Evolutionary conservation across 2,113 vertebrate genomes (phyloP), one percentile per base, ranked within the genome.

Genomic region (Petromus typicus): DNA sequence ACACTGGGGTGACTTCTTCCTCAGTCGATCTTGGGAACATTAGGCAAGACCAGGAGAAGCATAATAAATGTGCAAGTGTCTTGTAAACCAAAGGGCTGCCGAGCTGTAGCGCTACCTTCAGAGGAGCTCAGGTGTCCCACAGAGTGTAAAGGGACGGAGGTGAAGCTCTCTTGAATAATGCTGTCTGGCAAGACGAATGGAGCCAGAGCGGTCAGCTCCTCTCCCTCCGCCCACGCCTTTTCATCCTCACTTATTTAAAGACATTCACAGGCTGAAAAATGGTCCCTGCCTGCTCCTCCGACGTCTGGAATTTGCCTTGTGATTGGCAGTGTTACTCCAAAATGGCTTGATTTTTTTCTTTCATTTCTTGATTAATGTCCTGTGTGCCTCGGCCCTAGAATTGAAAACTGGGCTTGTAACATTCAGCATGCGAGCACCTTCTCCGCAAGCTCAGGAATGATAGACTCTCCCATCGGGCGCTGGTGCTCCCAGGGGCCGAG

Each of bases 291-390:
- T 13, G 7, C 6, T 85, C 95, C 91, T 73, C 84, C 56, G 86
- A 95, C 95, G 93, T 97, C 95, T 95, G 97, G 97, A 88, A 94
- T 97, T 96, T 94, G 97, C 98, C 97, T 97, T 91, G 87, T 94
- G 76, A 97, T 91, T 96, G 98, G 96, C 97, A 97, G 93, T 96
- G 93, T 95, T 95, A 91, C 96, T 94, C 95, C 97, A 95, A 96
- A 97, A 96, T 56, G 96, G 97, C 96, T 96, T 82, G 48, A 43
- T 57, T 82, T 73, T 37, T 87, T 10, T n/a, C 20, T 96, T 98
- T 96, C 94, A 48, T 95, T 63, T 76, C 2, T 48, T 96, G 98
- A 98, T 98, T 96, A 97, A 98, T 98, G 96, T 80, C 91, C 95
- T 94, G 67, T 64, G 67, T 90, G 96, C 96, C 69, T 27, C 10